Evolutionary conservation across 1,140 invertebrate genomes (phyloP).

Genomic region (Drosophila micromelanica): DNA sequence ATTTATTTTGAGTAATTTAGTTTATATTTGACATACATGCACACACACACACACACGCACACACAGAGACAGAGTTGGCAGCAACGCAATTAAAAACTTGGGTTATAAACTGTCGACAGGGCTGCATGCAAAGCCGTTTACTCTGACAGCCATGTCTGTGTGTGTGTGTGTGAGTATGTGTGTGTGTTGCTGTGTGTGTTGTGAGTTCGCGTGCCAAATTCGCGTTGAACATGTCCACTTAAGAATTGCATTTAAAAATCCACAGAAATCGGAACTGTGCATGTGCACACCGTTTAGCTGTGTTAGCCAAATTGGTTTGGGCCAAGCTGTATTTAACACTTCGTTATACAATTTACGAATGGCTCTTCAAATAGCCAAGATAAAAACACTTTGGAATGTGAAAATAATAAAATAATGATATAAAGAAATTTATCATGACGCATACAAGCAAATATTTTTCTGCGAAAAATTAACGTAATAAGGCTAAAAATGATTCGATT

Average conservation of each 20-base stretch:
- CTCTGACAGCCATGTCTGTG: constrained; percentile 18
- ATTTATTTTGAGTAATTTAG: constrained; percentile 77
- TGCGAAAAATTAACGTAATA: no score
- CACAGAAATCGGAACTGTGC: constrained; percentile 36
- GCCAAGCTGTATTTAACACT: constrained; percentile 24
- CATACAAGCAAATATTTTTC: no score
- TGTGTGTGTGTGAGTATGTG: not conserved
- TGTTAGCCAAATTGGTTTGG: constrained; percentile 35
- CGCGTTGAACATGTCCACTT: constrained; percentile 55
- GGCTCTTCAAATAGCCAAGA: not conserved
- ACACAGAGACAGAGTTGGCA: constrained; percentile 22
- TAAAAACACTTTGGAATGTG: no score
- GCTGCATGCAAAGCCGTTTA: constrained; percentile 69
- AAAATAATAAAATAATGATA: no score
- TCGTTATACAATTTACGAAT: not conserved
- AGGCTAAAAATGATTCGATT: no score
- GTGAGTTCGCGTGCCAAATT: constrained; percentile 46
- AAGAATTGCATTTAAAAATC: constrained; percentile 47
- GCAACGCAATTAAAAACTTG: constrained; percentile 72
- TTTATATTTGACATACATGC: constrained; percentile 42
- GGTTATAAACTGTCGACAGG: constrained; percentile 74
- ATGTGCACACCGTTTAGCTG: constrained; percentile 45
- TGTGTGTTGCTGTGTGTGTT: constrained; percentile 4
- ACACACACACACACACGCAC: constrained; percentile 15
- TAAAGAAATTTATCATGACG: no score